A percentile compares a stretch with the other conserved stretches of the same genome.
Evolutionary conservation across 37 sponge, comb jelly and placozoan genomes (phyloP).

Genomic region (Dysidea cf. avara): DNA sequence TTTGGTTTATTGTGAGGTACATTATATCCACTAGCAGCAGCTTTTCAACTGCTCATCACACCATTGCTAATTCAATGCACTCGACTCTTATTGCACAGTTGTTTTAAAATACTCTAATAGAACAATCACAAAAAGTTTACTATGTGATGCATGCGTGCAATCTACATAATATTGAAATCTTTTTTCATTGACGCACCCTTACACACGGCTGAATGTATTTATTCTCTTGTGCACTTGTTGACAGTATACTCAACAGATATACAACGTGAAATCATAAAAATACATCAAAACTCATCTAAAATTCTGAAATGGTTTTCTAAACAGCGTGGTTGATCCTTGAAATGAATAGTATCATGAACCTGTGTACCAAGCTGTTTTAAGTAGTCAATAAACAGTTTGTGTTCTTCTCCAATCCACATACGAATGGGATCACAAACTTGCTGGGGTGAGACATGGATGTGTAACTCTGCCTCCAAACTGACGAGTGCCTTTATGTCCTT

Average conservation of each 20-base stretch:
- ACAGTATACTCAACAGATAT: neutral
- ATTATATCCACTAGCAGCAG: too few relatives aligned
- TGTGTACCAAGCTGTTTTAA: conserved; percentile 31
- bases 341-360: conserved; percentile 62
- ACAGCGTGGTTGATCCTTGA: conserved; percentile 55
- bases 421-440: conserved; percentile 61
- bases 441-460: conserved; percentile 84
- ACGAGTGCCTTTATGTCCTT: conserved; percentile 40
- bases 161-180: too few relatives aligned
- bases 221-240: neutral
- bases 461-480: conserved; percentile 20
- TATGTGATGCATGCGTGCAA: too few relatives aligned
- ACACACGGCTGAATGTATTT: too few relatives aligned
- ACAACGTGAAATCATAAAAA: neutral
- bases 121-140: too few relatives aligned
- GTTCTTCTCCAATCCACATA: conserved; percentile 73
- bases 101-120: too few relatives aligned
- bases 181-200: too few relatives aligned
- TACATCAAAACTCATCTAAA: conserved; percentile 47
- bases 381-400: conserved; percentile 55
- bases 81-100: too few relatives aligned
- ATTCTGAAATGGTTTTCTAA: conserved; percentile 78
- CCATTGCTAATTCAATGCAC: too few relatives aligned
- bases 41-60: too few relatives aligned
- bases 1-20: too few relatives aligned